phyloP scores from a whole-genome alignment of 2,113 vertebrate genomes.

The Chaetorhynchus papuensis region DNA sequence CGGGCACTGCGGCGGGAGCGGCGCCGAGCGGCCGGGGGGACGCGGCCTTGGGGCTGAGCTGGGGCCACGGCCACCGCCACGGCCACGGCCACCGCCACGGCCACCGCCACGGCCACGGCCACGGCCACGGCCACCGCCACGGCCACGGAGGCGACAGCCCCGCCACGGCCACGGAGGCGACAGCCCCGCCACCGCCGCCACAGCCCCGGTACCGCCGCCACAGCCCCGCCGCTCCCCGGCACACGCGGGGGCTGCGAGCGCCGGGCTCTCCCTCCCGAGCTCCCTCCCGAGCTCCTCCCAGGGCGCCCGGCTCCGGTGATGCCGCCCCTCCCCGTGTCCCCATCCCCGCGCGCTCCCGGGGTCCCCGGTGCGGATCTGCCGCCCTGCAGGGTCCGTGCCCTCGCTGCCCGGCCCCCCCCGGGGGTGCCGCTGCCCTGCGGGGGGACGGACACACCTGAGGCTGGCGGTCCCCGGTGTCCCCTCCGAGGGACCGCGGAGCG shows the following conservation, averaged over 20 bases:
- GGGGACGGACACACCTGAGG: neutral
- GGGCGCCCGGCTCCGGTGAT: accelerated
- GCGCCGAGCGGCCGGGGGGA: too few relatives aligned
- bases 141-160: too few relatives aligned
- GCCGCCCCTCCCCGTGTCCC: neutral
- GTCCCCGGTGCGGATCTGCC: accelerated
- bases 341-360: neutral
- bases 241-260: neutral
- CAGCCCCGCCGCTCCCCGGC: neutral
- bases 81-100: too few relatives aligned
- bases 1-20: neutral
- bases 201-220: too few relatives aligned
- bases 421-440: accelerated
- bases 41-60: neutral
- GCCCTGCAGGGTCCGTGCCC: neutral
- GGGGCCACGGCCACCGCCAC: too few relatives aligned
- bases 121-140: too few relatives aligned
- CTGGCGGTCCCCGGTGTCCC: neutral
- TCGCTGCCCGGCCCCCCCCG: accelerated
- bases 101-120: too few relatives aligned
- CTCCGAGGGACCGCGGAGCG: neutral
- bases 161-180: too few relatives aligned
- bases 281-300: neutral
- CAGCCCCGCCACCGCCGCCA: too few relatives aligned
- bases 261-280: neutral